phyloP scores from a whole-genome alignment of 2,113 vertebrate species.

The Azemiops feae region DNA sequence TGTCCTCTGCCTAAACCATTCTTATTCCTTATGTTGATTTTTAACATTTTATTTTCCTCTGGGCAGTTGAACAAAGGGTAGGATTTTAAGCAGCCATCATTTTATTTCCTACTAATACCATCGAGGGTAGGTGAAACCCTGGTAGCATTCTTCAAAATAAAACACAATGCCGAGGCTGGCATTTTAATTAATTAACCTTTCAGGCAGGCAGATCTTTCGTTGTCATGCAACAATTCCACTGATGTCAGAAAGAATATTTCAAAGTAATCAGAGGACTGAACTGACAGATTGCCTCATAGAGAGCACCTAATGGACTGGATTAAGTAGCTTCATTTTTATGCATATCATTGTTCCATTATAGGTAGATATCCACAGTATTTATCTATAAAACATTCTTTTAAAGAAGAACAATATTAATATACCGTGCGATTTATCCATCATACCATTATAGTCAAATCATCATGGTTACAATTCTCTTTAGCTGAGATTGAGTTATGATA shows the following conservation, averaged over 20 bases:
- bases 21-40: not conserved
- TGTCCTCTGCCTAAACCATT: not conserved
- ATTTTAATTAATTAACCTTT: not conserved
- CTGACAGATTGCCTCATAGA: fast-evolving
- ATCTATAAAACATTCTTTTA: not conserved
- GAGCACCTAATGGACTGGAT: not conserved
- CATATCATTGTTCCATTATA: not conserved
- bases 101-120: not conserved
- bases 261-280: not conserved
- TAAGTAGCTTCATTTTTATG: not conserved
- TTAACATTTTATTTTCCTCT: not conserved
- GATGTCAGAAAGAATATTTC: not conserved
- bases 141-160: not conserved
- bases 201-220: not conserved
- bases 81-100: not conserved
- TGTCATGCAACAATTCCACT: not conserved
- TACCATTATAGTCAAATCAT: not conserved
- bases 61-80: not conserved
- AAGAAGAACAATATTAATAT: not conserved
- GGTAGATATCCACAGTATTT: not conserved
- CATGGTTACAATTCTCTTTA: not conserved
- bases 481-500: not conserved
- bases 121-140: not conserved
- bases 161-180: not conserved
- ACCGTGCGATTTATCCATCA: not conserved